phyloP scores from a whole-genome alignment of 2,113 vertebrate species.

The Henicopernis longicauda region DNA sequence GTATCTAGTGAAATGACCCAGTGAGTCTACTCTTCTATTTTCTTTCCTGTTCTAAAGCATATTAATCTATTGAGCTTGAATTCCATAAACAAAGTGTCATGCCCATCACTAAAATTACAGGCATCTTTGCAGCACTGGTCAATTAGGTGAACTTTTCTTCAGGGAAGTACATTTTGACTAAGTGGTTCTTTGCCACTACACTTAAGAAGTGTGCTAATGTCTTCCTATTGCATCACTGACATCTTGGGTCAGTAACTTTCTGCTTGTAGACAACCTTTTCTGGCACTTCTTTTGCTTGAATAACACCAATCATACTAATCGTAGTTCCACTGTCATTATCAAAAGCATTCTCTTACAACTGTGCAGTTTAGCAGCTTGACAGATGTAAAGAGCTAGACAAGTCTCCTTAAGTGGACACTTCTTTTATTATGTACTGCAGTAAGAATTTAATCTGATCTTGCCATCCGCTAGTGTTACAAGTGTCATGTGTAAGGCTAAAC shows the following conservation, averaged over 20 bases:
- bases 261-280: not conserved
- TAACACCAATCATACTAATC: not conserved
- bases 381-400: not conserved
- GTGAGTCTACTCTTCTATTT: slow-evolving; percentile 8
- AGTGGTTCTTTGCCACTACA: not conserved
- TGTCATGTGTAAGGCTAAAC: not conserved
- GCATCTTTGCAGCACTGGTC: not conserved
- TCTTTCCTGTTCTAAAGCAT: not conserved
- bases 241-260: not conserved
- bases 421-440: not conserved
- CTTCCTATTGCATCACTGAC: not conserved
- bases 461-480: not conserved
- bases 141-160: not conserved
- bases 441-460: not conserved
- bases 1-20: slow-evolving; percentile 21
- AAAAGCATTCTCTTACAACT: not conserved
- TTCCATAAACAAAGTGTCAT: slow-evolving; percentile 18
- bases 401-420: not conserved
- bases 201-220: not conserved
- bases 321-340: not conserved
- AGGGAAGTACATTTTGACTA: not conserved
- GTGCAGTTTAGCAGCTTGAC: not conserved
- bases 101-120: not conserved
- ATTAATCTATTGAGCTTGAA: not conserved
- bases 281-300: not conserved